Evolutionary conservation across 1,140 invertebrate species (phyloP).

Genomic region (Tigriopus japonicus): DNA sequence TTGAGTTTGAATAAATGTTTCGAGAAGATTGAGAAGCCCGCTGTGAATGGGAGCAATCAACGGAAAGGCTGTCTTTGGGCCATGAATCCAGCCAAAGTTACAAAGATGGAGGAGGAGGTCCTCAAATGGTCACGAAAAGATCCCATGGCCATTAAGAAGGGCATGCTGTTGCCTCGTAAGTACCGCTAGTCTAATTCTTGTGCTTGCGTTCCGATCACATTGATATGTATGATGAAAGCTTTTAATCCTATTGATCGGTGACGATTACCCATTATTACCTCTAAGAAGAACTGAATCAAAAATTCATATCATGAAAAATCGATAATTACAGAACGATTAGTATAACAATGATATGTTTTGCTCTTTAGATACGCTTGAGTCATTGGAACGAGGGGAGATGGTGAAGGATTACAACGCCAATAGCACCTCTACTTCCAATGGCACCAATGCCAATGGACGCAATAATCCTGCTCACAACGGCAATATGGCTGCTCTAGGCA

Average conservation of each 20-base stretch:
- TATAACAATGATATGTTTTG: too few species aligned
- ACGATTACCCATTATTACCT: too few species aligned
- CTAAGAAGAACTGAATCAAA: too few species aligned
- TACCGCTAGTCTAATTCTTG: too few species aligned
- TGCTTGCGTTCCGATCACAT: too few species aligned
- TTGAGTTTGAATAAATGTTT: slow-evolving; percentile 92
- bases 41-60: slow-evolving; percentile 23
- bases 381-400: slow-evolving; percentile 14
- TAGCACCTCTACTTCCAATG: not conserved
- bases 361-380: slow-evolving; percentile 5
- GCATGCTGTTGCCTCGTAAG: slow-evolving; percentile 68
- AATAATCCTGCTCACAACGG: too few species aligned
- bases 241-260: too few species aligned
- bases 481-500: not conserved
- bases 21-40: slow-evolving; percentile 84
- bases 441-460: not conserved
- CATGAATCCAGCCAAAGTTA: slow-evolving; percentile 78
- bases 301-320: too few species aligned
- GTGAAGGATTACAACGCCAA: slow-evolving; percentile 12
- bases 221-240: too few species aligned
- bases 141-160: slow-evolving; percentile 56
- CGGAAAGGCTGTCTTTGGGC: slow-evolving; percentile 74
- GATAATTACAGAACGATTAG: too few species aligned
- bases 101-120: slow-evolving; percentile 93
- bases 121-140: slow-evolving; percentile 90